Conservation (phyloP, 2,888 invertebrate species). For the Sinhomidia bicolor region DNA sequence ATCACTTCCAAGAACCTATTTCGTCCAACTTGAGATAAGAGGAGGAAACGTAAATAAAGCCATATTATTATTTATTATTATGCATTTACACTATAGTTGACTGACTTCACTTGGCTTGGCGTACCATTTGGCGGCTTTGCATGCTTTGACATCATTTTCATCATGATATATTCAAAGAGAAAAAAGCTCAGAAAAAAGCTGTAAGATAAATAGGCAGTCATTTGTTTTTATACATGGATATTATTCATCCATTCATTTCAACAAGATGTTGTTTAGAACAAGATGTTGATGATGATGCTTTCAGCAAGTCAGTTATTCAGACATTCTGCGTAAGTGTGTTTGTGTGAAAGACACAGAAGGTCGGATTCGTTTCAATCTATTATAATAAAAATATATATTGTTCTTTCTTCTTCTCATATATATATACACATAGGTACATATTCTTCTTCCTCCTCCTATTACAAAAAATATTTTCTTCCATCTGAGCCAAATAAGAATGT, state of each 20-base stretch:
- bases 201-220: slow-evolving; percentile 66
- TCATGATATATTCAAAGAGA: not conserved
- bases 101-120: too few species aligned
- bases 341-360: not conserved
- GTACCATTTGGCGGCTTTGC: slow-evolving; percentile 51
- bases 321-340: not conserved
- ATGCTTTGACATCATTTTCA: slow-evolving; percentile 53
- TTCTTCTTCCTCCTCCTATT: slow-evolving; percentile 29
- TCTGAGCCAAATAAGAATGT: not conserved
- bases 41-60: slow-evolving; percentile 5
- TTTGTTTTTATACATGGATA: slow-evolving; percentile 58
- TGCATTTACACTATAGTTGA: not conserved
- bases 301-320: slow-evolving; percentile 44
- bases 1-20: slow-evolving; percentile 49
- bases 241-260: slow-evolving; percentile 56
- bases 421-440: too few species aligned
- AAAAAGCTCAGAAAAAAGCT: slow-evolving; percentile 4
- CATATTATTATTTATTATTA: not conserved
- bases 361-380: slow-evolving; percentile 72
- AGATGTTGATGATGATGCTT: not conserved
- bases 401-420: slow-evolving; percentile 28
- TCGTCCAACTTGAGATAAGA: slow-evolving; percentile 26
- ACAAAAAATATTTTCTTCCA: slow-evolving; percentile 28
- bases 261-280: not conserved
- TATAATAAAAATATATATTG: slow-evolving; percentile 32